Percentiles rank a stretch among this genome's conserved stretches.
Conservation (phyloP, 2,797 vertebrate genomes). For the Danio aesculapii region DNA sequence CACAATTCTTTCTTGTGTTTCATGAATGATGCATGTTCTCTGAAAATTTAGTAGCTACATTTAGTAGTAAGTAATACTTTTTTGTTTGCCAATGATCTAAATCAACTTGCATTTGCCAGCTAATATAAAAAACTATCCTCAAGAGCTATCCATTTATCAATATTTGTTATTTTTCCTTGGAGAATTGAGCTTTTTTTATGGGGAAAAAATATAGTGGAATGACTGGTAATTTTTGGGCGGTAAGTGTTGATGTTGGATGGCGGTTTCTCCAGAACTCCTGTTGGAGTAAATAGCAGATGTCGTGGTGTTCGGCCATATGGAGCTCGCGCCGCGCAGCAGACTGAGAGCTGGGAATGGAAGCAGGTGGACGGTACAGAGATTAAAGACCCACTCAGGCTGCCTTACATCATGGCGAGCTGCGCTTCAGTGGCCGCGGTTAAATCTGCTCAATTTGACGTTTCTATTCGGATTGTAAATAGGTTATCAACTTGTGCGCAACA, state of each 20-base stretch:
- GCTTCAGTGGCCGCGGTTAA: neutral
- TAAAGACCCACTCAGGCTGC: constrained; percentile 25
- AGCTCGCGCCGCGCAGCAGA: constrained; percentile 37
- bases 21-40: no score
- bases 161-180: neutral
- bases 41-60: no score
- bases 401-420: neutral
- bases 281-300: constrained; percentile 65
- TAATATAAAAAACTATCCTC: constrained; percentile 21
- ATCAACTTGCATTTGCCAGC: neutral
- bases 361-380: constrained; percentile 56
- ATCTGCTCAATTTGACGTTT: constrained; percentile 13
- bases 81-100: no score
- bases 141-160: constrained; percentile 28
- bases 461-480: neutral
- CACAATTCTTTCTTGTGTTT: no score
- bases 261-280: constrained; percentile 46
- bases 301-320: constrained; percentile 57
- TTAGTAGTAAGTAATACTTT: no score
- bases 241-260: constrained; percentile 55
- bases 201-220: neutral
- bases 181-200: neutral
- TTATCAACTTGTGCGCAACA: neutral
- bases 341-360: constrained; percentile 43
- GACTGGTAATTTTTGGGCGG: constrained; percentile 34